Conservation (phyloP, 2,113 vertebrate genomes). For the Speoplatyrhinus poulsoni region DNA sequence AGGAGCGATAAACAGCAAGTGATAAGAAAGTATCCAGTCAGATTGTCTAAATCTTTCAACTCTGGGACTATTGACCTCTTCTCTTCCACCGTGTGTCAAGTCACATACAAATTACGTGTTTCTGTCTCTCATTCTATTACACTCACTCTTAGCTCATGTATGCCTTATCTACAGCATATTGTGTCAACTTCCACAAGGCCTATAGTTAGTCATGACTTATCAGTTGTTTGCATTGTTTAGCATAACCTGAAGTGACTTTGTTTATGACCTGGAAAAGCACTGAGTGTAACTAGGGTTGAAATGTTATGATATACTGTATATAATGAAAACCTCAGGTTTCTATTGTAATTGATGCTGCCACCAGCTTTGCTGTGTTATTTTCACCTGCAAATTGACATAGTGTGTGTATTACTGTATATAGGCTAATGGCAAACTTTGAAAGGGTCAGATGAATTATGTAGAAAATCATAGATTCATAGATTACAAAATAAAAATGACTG, state of each 20-base stretch:
- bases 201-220: conserved; percentile 12
- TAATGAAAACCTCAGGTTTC: too few species aligned
- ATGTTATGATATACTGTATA: neutral
- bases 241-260: conserved; percentile 23
- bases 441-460: too few species aligned
- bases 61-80: neutral
- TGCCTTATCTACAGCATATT: neutral
- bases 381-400: neutral
- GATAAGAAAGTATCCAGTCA: conserved; percentile 21
- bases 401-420: neutral
- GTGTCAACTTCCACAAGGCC: conserved; percentile 15
- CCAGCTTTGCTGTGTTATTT: too few species aligned
- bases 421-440: too few species aligned
- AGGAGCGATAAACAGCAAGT: conserved; percentile 1
- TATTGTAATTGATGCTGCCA: too few species aligned
- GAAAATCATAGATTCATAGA: too few species aligned
- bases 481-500: too few species aligned
- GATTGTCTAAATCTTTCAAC: too few species aligned
- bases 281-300: conserved; percentile 51
- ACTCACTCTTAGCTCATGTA: conserved; percentile 6
- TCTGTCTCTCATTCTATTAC: neutral
- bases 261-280: neutral
- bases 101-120: neutral
- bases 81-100: conserved; percentile 11
- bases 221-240: conserved; percentile 48